Evolutionary conservation across 2,113 vertebrate genomes (phyloP), one percentile per base, ranked within the genome.

Genomic region (Oncorhynchus nerka): DNA sequence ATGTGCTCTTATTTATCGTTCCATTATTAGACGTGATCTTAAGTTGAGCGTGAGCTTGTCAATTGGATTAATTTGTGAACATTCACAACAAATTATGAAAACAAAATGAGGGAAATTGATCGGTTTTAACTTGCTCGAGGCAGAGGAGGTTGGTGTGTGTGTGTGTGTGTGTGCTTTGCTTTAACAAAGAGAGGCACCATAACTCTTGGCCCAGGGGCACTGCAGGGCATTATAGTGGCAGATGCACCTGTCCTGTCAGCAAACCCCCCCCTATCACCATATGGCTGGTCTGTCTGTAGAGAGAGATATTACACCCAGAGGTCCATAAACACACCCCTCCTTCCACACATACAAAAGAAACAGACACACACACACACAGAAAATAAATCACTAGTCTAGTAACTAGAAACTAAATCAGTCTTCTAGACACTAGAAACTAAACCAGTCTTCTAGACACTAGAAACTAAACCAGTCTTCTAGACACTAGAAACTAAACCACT

Each of bases 181-280:
- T 80, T 83, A 89, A 91, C 88, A 90, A 91, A 89, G 75, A 39
- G 39, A 39, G 39, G 8, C 39, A 9, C 83, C 59, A 49, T 68
- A 80, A 84, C 83, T 88, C 79, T 67, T 79, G 82, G 83, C 89
- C 83, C 82, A 34, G 76, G 89, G 87, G 39, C 8, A 9, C 2
- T 11, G 8, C 39, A 45, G 8, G 39, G 39, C 85, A 19, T 28
- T 49, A 84, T 12, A 74, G 80, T 77, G 83, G 81, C 81, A 86
- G 85, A 85, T 84, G 90, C 92, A 92, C 91, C 92, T 93, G 92
- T 91, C 86, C 79, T 16, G 74, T 70, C 7, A 9, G 8, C 39
- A 39, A 0, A 39, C 8, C 1, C 39, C 34, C 34, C 39, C 39
- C 8, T 9, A 79, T 5, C 12, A 32, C 89, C 91, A 91, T 86